Percentiles rank a stretch among this genome's conserved stretches.
Conservation (phyloP, 2,113 vertebrate genomes). For the Sorex fumeus region DNA sequence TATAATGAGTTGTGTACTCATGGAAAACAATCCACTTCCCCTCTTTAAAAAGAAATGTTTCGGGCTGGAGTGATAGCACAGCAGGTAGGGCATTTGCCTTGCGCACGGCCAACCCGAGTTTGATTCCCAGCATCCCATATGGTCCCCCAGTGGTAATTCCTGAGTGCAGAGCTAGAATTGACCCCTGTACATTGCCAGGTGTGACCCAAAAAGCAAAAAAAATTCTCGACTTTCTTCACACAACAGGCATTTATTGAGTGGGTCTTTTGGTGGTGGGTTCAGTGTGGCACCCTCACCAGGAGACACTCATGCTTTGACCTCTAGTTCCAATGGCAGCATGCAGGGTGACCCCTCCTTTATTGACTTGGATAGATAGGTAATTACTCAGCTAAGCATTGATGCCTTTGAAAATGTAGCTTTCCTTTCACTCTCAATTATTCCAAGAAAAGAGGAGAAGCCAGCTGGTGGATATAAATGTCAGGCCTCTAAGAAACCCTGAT, state of each 20-base stretch:
- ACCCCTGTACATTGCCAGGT: too few relatives aligned
- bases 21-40: background rate
- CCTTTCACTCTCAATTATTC: conserved; percentile 62
- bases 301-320: background rate
- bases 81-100: too few relatives aligned
- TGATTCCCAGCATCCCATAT: too few relatives aligned
- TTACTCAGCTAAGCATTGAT: conserved; percentile 50
- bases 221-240: background rate
- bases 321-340: background rate
- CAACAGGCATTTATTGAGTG: background rate
- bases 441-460: conserved; percentile 10
- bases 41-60: background rate
- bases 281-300: background rate
- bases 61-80: too few relatives aligned
- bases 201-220: too few relatives aligned
- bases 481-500: conserved; percentile 32
- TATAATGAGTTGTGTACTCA: background rate
- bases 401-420: conserved; percentile 58
- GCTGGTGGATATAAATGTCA: conserved; percentile 53
- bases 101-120: too few relatives aligned
- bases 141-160: too few relatives aligned
- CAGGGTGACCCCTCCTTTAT: background rate
- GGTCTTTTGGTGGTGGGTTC: background rate
- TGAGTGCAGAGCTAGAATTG: too few relatives aligned
- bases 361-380: conserved; percentile 31